phyloP scores from a whole-genome alignment of 1,140 invertebrate genomes.

The Pseudomyrmex pallidus region DNA sequence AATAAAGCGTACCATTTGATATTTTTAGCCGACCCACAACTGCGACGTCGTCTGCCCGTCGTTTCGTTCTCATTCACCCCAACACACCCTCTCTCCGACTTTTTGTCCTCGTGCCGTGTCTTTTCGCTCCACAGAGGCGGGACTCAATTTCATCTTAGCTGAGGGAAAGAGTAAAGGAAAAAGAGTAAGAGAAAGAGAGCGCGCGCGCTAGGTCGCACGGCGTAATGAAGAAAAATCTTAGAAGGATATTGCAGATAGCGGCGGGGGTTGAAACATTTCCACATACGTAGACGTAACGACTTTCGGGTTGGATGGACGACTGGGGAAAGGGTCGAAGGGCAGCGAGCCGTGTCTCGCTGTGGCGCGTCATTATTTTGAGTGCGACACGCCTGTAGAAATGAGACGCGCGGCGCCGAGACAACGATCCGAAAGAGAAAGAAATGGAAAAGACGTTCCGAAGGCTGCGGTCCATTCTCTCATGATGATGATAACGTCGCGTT shows the following conservation, averaged over 20 bases:
- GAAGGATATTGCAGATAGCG: conserved; percentile 63
- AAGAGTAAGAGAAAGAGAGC: conserved; percentile 41
- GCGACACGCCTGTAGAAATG: conserved; percentile 60
- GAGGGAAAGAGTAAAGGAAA: conserved; percentile 28
- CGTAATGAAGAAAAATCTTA: conserved; percentile 72
- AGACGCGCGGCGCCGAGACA: conserved; percentile 66
- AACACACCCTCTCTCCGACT: conserved; percentile 17
- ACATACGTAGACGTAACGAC: conserved; percentile 68
- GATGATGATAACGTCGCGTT: conserved; percentile 71
- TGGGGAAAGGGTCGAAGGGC: conserved; percentile 47
- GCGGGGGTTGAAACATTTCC: conserved; percentile 50
- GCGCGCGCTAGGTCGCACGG: conserved; percentile 30
- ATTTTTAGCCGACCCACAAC: conserved; percentile 54
- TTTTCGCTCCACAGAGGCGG: conserved; percentile 42
- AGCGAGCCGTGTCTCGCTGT: conserved; percentile 39
- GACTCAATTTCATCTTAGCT: conserved; percentile 64
- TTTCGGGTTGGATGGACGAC: conserved; percentile 29
- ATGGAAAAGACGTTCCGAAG: conserved; percentile 46
- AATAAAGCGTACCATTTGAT: conserved; percentile 49
- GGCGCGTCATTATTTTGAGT: conserved; percentile 72
- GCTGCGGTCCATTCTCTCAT: conserved; percentile 65
- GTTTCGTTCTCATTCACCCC: conserved; percentile 37
- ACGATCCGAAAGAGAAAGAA: conserved; percentile 50
- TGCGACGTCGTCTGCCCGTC: conserved; percentile 9
- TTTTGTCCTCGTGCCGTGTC: conserved; percentile 40